Percentiles rank a stretch among this genome's conserved stretches.
Evolutionary conservation across 2,797 vertebrate species (phyloP).

Genomic region (Phylloscopus collybita): DNA sequence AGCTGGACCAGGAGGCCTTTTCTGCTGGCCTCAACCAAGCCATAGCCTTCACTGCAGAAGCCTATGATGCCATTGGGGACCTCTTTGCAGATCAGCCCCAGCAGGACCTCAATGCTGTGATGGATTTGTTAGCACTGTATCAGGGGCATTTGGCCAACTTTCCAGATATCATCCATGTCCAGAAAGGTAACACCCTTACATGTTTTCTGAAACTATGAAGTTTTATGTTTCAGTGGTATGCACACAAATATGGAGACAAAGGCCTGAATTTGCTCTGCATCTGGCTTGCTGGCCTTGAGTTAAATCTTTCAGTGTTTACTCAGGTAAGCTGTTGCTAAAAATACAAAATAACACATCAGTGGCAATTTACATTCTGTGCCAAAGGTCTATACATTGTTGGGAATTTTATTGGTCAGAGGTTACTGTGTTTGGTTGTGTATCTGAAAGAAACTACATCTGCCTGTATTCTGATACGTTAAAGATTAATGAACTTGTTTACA

Average conservation of each 20-base stretch:
- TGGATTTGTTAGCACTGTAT: neutral
- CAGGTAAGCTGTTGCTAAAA: neutral
- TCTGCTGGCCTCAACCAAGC: neutral
- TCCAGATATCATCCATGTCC: conserved; percentile 93
- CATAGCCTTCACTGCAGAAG: neutral
- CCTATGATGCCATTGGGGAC: neutral
- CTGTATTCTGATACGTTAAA: neutral
- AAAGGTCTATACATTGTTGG: neutral
- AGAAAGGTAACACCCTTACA: conserved; percentile 87
- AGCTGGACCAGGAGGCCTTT: neutral
- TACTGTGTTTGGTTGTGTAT: neutral
- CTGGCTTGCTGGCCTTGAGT: neutral
- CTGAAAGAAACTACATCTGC: neutral
- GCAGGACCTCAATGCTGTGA: neutral
- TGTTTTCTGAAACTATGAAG: neutral
- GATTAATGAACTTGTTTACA: neutral
- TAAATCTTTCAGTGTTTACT: neutral
- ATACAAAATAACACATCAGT: neutral
- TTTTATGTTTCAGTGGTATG: neutral
- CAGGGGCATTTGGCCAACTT: neutral
- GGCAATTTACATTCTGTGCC: neutral
- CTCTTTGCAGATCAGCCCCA: neutral
- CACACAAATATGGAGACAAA: neutral
- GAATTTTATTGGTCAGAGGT: neutral
- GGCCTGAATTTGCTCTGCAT: neutral